phyloP scores from a whole-genome alignment of 1,140 invertebrate species.

The Ips typographus region DNA sequence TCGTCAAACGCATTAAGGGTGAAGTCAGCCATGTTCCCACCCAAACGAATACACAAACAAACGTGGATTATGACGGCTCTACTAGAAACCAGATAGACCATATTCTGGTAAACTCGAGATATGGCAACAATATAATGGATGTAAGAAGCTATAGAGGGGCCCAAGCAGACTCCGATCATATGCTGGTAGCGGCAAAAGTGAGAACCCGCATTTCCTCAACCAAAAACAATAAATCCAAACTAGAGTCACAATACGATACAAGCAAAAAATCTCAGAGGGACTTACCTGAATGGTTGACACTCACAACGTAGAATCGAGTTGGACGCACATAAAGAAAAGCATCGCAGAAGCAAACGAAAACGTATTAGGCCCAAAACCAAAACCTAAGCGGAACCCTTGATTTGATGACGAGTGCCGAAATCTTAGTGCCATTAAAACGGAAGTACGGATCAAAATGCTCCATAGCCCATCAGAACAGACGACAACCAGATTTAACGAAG shows the following conservation, averaged over 20 bases:
- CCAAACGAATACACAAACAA: slow-evolving; percentile 37
- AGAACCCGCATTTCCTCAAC: not conserved
- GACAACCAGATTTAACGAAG: no score
- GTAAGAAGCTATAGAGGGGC: slow-evolving; percentile 30
- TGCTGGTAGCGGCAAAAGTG: slow-evolving; percentile 6
- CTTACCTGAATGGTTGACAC: no score
- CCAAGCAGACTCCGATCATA: slow-evolving; percentile 10
- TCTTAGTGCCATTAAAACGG: no score
- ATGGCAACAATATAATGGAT: slow-evolving; percentile 19
- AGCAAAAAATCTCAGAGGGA: slow-evolving; percentile 4
- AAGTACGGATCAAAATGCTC: not conserved
- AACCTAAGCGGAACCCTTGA: no score
- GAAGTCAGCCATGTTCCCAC: slow-evolving; percentile 23
- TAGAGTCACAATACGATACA: not conserved
- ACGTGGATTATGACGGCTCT: slow-evolving; percentile 40
- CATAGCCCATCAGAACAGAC: no score
- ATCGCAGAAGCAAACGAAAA: no score
- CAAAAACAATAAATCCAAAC: slow-evolving; percentile 3
- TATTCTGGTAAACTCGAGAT: slow-evolving; percentile 22
- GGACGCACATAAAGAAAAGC: no score
- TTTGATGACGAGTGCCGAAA: no score
- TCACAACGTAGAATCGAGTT: no score
- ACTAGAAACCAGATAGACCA: slow-evolving; percentile 33
- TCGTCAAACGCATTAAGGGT: no score
- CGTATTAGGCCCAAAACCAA: no score